A percentile compares a stretch with the other conserved stretches of the same genome.
These are phyloP conservation scores for Apocheima hispidaria DNA, from an alignment of 2,888 invertebrate genomes.

Conservation along the genomic window DNA sequence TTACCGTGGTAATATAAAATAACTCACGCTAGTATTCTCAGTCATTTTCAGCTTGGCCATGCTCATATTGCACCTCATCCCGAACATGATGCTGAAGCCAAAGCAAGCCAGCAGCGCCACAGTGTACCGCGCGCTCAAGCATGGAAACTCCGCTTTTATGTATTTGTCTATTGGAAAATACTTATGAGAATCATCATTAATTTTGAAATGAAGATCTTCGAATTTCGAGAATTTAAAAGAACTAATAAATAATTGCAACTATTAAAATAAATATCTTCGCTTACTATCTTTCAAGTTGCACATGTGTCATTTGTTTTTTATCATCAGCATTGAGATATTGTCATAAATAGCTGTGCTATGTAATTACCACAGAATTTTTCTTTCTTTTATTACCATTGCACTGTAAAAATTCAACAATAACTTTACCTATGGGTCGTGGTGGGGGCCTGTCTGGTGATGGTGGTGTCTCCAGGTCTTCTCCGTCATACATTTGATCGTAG, in stretches of 20 bases:
- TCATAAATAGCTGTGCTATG: no score
- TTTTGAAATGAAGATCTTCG: background rate
- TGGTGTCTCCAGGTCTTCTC: conserved; percentile 91
- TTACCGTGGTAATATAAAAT: no score
- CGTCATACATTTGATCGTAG: conserved; percentile 87
- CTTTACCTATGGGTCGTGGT: conserved; percentile 89
- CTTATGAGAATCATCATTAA: background rate
- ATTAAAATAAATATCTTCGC: no score
- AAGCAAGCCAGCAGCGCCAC: conserved; percentile 94
- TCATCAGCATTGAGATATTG: no score
- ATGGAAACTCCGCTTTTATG: conserved; percentile 94
- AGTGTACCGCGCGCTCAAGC: conserved; percentile 94
- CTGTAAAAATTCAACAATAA: no score
- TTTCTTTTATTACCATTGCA: background rate
- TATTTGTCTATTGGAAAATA: conserved; percentile 88
- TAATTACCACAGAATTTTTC: no score
- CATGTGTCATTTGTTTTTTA: background rate
- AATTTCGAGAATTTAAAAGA: background rate
- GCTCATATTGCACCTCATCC: conserved; percentile 99
- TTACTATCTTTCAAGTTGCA: no score
- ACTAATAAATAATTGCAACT: background rate
- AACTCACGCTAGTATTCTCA: conserved; percentile 81
- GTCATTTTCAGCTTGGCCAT: conserved; percentile 96
- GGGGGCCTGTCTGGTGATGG: conserved; percentile 95
- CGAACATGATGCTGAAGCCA: conserved; percentile 97